Evolutionary conservation across 2,888 invertebrate genomes (phyloP).

Genomic region (Malthinus flaveolus): DNA sequence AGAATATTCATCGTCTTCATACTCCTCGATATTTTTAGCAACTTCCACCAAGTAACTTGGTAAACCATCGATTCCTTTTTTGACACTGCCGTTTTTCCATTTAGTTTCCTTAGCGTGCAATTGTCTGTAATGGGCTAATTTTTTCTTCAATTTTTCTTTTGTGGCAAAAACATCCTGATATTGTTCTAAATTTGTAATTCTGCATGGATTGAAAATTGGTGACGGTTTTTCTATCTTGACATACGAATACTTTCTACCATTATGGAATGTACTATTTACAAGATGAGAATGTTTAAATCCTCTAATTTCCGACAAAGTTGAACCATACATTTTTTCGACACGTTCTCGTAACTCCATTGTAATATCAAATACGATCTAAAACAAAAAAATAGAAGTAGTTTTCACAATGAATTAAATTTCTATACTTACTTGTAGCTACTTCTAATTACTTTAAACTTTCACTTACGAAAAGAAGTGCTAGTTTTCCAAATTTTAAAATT

Average conservation of each 20-base stretch:
- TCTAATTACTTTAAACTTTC: too few relatives aligned
- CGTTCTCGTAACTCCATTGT: too few relatives aligned
- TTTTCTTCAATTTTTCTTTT: slow-evolving; percentile 4
- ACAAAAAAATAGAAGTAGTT: too few relatives aligned
- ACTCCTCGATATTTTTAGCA: neutral
- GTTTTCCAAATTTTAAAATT: too few relatives aligned
- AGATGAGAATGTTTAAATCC: slow-evolving; percentile 8
- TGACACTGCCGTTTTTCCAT: neutral
- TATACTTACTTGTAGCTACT: too few relatives aligned
- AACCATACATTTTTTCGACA: too few relatives aligned
- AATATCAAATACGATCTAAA: too few relatives aligned
- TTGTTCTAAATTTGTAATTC: neutral
- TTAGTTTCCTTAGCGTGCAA: neutral
- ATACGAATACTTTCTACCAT: neutral
- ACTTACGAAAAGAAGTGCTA: too few relatives aligned
- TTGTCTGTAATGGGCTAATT: slow-evolving; percentile 13
- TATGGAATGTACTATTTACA: slow-evolving; percentile 7
- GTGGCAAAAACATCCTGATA: slow-evolving; percentile 5
- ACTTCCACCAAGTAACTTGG: slow-evolving; percentile 15
- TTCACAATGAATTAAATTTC: too few relatives aligned
- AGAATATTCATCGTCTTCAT: neutral
- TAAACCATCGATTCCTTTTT: slow-evolving; percentile 2
- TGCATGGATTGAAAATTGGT: slow-evolving; percentile 16
- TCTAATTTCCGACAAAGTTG: neutral
- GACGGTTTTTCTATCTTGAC: slow-evolving; percentile 11